Base-by-base conservation (phyloP, 2,888 invertebrate genomes). In the Spicauda simplicius region DNA sequence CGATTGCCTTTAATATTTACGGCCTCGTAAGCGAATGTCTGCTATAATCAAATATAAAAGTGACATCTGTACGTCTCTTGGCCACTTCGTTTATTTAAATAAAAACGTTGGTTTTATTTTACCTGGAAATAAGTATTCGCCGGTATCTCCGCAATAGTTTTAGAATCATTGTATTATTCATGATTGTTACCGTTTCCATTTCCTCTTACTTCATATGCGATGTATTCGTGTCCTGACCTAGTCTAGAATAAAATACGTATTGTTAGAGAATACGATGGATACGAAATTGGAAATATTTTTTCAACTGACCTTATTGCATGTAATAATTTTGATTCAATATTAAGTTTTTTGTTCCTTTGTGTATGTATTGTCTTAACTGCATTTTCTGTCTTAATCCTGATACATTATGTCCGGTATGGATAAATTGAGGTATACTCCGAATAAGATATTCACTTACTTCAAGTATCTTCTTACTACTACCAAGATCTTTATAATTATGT, bases 151-250 rank as follows among this genome's bases (percentile, higher is more conserved):
- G 79, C 77, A 80, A 82, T 82, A 84, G 83, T 81, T 80, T 73
- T 74, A 76, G 75, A 75, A 70, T 70, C 65, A 59, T 59, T 68
- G 69, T 69, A 79, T 83, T 80, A 80, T 83, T 80, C 79, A 82
- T 77, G 79, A 76, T 80, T 76, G 78, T 78, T 78, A 79, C 76
- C 71, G 74, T 78, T 79, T 78, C 79, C 77, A 73, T 70, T 72
- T 76, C 73, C 75, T 77, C 80, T 82, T 82, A 82, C 81, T 83
- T 82, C 69, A 71, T 68, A 71, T 53, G 70, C 70, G 58, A 68
- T 70, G 65, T 69, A 66, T 64, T 62, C 64, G 80, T 80, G 80
- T 79, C 78, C 79, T 76, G 73, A 75, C 69, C 72, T 79, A 79
- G 74, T 77, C 72, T 80, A 80, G 74, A 74, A 61, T 77, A 75